Evolutionary conservation across 2,113 vertebrate genomes (phyloP), one percentile per base, ranked within the genome.

Genomic region (Synchiropus splendidus): DNA sequence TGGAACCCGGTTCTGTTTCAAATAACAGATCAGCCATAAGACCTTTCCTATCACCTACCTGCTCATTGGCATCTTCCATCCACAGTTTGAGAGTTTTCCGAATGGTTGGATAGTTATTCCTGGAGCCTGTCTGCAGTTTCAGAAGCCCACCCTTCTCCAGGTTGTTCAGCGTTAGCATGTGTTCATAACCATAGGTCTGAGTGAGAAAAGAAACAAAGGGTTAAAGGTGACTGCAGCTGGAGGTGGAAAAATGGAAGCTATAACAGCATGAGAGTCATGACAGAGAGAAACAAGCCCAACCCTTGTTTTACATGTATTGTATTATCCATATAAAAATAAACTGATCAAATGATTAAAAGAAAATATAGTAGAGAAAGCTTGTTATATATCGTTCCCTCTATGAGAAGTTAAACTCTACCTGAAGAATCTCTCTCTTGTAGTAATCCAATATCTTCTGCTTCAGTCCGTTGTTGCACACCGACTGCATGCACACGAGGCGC

Each of bases 31-130:
- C n/a, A n/a, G n/a, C n/a, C n/a, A n/a, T n/a, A n/a, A n/a, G n/a
- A n/a, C n/a, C n/a, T n/a, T n/a, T n/a, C n/a, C n/a, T n/a, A n/a
- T 43, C 2, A 10, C 6, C 1, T 38, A 93, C 95, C 78, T 98
- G 94, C 15, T 99, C 95, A 0, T 99, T 99, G 6, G 96, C 88
- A 1, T 99, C 95, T 17, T 98, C 93, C 94, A 98, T 94, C 94
- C 94, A 98, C 36, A 99, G 81, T 42, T 94, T 94, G 9, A 99
- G 64, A 0, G 95, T 98, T 55, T 99, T 99, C 61, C 95, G 85
- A 45, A 99, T 92, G 0, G 92, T 99, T 4, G 95, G 95, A 75
- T 94, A 94, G 68, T 90, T 98, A 46, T 99, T 99, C 54, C 94
- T 86, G 4, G 89, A 84, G 10, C 82, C 75, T 0, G 71, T 70